These are phyloP conservation scores for Apostichopus californicus DNA, from an alignment of 35 echinoderm and acorn worm species.

Conservation along the genomic window DNA sequence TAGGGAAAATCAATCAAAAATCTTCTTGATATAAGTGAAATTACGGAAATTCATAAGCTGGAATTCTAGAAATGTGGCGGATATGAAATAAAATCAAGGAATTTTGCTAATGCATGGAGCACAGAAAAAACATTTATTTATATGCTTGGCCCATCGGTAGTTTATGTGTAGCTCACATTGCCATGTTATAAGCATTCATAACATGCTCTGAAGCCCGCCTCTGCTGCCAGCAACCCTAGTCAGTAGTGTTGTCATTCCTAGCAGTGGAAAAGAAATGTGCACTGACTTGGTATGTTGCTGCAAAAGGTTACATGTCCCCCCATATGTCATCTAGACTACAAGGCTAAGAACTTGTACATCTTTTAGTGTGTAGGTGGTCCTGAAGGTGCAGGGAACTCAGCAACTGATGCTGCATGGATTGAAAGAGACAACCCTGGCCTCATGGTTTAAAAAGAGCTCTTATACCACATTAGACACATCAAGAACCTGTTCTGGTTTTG, in stretches of 20 bases:
- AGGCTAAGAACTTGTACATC: conserved; percentile 53
- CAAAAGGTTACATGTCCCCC: conserved; percentile 50
- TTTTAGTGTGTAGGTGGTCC: conserved; percentile 54
- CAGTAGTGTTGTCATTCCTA: conserved; percentile 47
- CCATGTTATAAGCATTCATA: no score
- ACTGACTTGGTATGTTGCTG: conserved; percentile 37
- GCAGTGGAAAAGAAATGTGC: conserved; percentile 57
- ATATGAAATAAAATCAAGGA: not conserved
- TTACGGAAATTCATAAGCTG: no score
- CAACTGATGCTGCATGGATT: conserved; percentile 55
- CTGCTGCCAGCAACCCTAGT: not conserved
- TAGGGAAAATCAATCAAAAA: no score
- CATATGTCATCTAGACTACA: conserved; percentile 41
- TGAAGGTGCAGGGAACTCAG: conserved; percentile 33
- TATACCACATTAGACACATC: conserved; percentile 57
- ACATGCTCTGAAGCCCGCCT: no score
- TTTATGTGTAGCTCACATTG: no score
- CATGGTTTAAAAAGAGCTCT: conserved; percentile 23
- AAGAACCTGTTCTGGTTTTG: conserved; percentile 58
- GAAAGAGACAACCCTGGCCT: conserved; percentile 19
- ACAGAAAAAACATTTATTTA: no score
- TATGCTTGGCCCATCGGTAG: no score
- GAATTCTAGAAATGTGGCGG: not conserved
- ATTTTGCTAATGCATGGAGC: no score
- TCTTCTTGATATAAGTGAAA: no score